Conservation (phyloP, 2,888 invertebrate species). For the Drosophila subsilvestris region DNA sequence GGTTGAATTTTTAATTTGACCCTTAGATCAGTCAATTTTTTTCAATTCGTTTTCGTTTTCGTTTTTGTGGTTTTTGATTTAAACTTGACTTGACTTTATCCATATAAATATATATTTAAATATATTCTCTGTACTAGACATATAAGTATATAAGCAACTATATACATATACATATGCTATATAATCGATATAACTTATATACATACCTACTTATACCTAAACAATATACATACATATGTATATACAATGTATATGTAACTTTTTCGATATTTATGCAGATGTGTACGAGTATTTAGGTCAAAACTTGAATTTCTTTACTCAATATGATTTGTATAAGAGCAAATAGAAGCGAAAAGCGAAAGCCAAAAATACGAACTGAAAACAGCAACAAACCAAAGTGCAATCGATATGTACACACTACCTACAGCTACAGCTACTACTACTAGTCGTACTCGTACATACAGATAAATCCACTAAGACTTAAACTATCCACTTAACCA, state of each 20-base stretch:
- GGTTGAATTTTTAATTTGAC: background rate
- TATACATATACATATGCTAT: constrained; percentile 28
- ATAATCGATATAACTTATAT: constrained; percentile 44
- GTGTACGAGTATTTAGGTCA: constrained; percentile 75
- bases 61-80: background rate
- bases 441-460: background rate
- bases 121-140: constrained; percentile 38
- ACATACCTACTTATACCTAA: constrained; percentile 34
- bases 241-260: constrained; percentile 45
- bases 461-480: background rate
- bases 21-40: background rate
- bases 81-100: constrained; percentile 20
- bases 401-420: constrained; percentile 31
- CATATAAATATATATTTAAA: constrained; percentile 49
- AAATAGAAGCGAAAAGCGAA: constrained; percentile 13
- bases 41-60: background rate
- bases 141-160: constrained; percentile 14
- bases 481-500: background rate
- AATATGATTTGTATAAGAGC: constrained; percentile 50
- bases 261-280: constrained; percentile 69
- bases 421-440: background rate
- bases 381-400: constrained; percentile 74
- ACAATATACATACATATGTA: constrained; percentile 47
- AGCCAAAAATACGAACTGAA: constrained; percentile 9
- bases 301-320: constrained; percentile 61